Base-by-base conservation (phyloP, 2,888 invertebrate genomes). In the Crocallis elinguaria region DNA sequence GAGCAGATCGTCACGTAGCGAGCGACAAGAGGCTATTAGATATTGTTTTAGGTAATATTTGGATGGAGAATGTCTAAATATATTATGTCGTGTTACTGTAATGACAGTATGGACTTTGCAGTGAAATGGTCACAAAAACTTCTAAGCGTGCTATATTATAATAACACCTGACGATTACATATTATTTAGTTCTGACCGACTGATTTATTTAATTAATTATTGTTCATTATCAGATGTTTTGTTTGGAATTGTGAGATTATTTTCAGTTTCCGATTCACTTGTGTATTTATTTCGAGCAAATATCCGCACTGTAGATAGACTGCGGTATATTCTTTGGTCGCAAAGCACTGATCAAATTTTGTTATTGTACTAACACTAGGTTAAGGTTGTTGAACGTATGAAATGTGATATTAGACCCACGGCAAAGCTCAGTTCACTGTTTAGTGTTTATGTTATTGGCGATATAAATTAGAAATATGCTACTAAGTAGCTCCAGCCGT, bases 1-100 rank as follows among this genome's bases (percentile, higher is more conserved):
- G 89, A 90, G 55, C 84, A 88, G 52, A 90, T 91, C 35, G 67
- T 87, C 23, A 58, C 42, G 35, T 53, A 59, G 45, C 8, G 5
- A 13, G n/a, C 3, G n/a, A 19, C 8, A 4, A 46, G 39, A 33
- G 33, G 25, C 33, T 41, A 25, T 7, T 12, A 12, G 8, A n/a
- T 23, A 23, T 23, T 25, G 3, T 25, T 25, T 25, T 8, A 25
- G n/a, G 19, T 4, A 5, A 19, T n/a, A n/a, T n/a, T 19, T 19
- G 19, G 5, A 19, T 19, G 5, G 19, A 19, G 5, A 5, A 19
- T 19, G 19, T 4, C 19, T 19, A 8, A n/a, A n/a, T n/a, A 9
- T 25, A 9, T 25, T 25, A n/a, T 25, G 25, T 25, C 9, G 19
- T 19, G 19, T 19, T 25, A 25, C 0, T 2, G 25, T 9, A 9